Conservation (phyloP, 2,888 invertebrate genomes). For the Thera obeliscata region DNA sequence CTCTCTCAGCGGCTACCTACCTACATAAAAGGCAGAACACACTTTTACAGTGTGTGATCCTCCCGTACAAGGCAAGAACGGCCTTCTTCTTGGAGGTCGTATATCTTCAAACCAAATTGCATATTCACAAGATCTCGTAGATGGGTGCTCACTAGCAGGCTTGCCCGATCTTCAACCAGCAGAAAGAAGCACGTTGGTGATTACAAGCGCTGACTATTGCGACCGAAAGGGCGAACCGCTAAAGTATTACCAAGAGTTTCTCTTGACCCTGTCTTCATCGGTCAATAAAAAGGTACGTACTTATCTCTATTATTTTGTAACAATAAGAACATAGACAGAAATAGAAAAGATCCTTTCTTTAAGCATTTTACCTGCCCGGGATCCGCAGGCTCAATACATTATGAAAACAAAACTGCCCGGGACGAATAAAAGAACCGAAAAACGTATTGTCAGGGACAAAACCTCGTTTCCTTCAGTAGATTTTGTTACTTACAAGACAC, state of each 20-base stretch:
- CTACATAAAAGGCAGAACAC: not conserved
- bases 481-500: slow-evolving; percentile 36
- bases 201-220: slow-evolving; percentile 75
- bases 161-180: slow-evolving; percentile 52
- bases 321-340: slow-evolving; percentile 22
- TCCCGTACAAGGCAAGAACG: slow-evolving; percentile 59
- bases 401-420: slow-evolving; percentile 48
- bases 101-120: slow-evolving; percentile 69
- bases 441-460: slow-evolving; percentile 49
- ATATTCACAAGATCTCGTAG: slow-evolving; percentile 71
- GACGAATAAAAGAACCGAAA: slow-evolving; percentile 47
- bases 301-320: slow-evolving; percentile 3
- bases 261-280: slow-evolving; percentile 68
- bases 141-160: slow-evolving; percentile 66
- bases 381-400: slow-evolving; percentile 45
- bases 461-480: slow-evolving; percentile 53
- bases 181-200: slow-evolving; percentile 64
- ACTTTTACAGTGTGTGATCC: slow-evolving; percentile 61
- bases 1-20: not conserved
- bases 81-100: slow-evolving; percentile 69
- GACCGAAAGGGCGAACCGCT: slow-evolving; percentile 66
- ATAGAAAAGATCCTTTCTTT: slow-evolving; percentile 23
- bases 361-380: slow-evolving; percentile 32
- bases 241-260: slow-evolving; percentile 77
- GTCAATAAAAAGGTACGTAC: slow-evolving; percentile 58